Conservation (phyloP, 2,113 vertebrate genomes). For the Callospermophilus lateralis region DNA sequence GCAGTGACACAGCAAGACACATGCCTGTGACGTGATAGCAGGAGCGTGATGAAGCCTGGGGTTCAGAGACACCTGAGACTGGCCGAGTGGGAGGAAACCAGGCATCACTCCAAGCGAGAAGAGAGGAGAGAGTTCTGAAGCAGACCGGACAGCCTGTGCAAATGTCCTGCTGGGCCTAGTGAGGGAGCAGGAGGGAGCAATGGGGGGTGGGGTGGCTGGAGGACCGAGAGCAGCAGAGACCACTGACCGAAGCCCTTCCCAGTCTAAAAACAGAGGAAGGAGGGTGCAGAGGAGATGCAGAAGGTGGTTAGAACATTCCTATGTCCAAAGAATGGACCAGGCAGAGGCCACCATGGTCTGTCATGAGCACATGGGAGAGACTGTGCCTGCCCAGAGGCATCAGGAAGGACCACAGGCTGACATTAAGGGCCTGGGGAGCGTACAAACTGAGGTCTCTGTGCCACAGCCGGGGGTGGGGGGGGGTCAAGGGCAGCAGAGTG, state of each 20-base stretch:
- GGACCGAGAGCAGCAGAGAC: fast-evolving
- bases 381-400: too few relatives aligned
- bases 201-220: neutral
- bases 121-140: neutral
- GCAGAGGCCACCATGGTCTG: neutral
- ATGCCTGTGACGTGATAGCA: neutral
- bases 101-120: fast-evolving
- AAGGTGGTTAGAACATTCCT: too few relatives aligned
- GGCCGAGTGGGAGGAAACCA: neutral
- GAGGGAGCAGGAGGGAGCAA: fast-evolving
- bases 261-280: neutral
- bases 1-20: neutral
- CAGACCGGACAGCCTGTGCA: neutral
- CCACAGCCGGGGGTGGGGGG: neutral
- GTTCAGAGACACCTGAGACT: fast-evolving
- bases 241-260: fast-evolving
- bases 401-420: too few relatives aligned
- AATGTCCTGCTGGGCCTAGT: neutral
- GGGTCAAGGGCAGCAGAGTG: neutral
- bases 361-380: neutral
- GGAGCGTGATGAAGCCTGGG: neutral
- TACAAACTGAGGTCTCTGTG: fast-evolving
- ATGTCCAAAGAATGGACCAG: too few relatives aligned
- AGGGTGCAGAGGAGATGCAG: too few relatives aligned
- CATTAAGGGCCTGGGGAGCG: too few relatives aligned